Evolutionary conservation across 2,113 vertebrate genomes (phyloP), one percentile per base, ranked within the genome.

Genomic region (Hemiprocne comata): DNA sequence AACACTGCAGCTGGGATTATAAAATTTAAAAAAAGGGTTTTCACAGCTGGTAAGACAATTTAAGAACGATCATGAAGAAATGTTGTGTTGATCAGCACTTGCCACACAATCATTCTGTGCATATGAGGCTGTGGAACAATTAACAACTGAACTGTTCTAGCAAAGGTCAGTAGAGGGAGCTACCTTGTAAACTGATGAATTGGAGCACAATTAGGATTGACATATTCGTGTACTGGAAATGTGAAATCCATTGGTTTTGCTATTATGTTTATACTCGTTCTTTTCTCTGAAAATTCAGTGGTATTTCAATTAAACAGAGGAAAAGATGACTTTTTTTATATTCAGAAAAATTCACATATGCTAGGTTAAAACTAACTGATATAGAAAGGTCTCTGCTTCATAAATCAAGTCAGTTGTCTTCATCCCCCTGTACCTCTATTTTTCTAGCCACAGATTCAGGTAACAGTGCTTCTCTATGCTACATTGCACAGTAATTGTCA

Each of bases 101-200:
- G 19, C 15, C 24, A 4, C 19, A 17, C 9, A 4, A 7, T n/a
- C 1, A 10, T 53, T 70, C 25, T 48, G 7, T 53, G 2, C 0
- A 0, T 46, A 15, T 21, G 28, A 65, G 24, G 48, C 17, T n/a
- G 7, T 16, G 20, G 25, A 70, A 42, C 33, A 29, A 13, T 51
- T 8, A 51, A 7, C 13, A 74, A 23, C 50, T 51, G 8, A 78
- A 58, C 17, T 62, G 17, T 54, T 87, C 7, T 46, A 36, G 75
- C 31, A 29, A 17, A 44, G 24, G 54, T 82, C 89, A 54, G 48
- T 18, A 92, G 92, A 94, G 92, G 89, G 87, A 89, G 87, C 79
- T 53, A 40, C 48, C n/a, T 54, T 38, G 23, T 74, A 82, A 65
- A n/a, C 53, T 19, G 26, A 6, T 4, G 46, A 55, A 20, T 31